A percentile compares a stretch with the other conserved stretches of the same genome.
phyloP scores from a whole-genome alignment of 2,888 invertebrate genomes.

The Eurytoma adleriae region DNA sequence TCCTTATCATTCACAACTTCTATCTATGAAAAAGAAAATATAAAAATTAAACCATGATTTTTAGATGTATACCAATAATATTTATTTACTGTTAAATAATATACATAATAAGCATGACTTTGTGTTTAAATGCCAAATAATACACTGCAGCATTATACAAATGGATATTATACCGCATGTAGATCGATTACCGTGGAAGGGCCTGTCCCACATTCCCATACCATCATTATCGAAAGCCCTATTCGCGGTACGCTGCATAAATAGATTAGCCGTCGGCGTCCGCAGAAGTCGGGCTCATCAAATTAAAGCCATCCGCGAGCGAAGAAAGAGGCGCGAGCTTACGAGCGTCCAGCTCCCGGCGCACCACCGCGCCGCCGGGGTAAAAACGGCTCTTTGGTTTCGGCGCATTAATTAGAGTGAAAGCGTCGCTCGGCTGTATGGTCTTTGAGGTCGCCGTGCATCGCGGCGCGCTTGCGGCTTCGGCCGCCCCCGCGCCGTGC shows the following conservation, averaged over 20 bases:
- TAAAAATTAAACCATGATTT: too few relatives aligned
- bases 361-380: neutral
- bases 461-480: conserved; percentile 42
- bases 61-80: too few relatives aligned
- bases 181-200: too few relatives aligned
- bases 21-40: too few relatives aligned
- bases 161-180: too few relatives aligned
- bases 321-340: neutral
- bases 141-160: too few relatives aligned
- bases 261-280: conserved; percentile 22
- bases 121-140: too few relatives aligned
- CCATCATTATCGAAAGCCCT: conserved; percentile 13
- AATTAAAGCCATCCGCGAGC: conserved; percentile 48
- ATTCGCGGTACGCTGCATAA: conserved; percentile 17
- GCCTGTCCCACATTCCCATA: too few relatives aligned
- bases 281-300: conserved; percentile 44
- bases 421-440: conserved; percentile 41
- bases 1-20: too few relatives aligned
- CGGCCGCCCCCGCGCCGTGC: neutral
- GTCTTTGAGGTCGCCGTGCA: conserved; percentile 51
- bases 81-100: too few relatives aligned
- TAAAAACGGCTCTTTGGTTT: conserved; percentile 52
- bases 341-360: too few relatives aligned
- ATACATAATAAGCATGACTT: too few relatives aligned
- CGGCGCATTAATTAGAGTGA: conserved; percentile 54